Conservation (phyloP, 2,888 invertebrate species). For the Chrysodeixis includens region DNA sequence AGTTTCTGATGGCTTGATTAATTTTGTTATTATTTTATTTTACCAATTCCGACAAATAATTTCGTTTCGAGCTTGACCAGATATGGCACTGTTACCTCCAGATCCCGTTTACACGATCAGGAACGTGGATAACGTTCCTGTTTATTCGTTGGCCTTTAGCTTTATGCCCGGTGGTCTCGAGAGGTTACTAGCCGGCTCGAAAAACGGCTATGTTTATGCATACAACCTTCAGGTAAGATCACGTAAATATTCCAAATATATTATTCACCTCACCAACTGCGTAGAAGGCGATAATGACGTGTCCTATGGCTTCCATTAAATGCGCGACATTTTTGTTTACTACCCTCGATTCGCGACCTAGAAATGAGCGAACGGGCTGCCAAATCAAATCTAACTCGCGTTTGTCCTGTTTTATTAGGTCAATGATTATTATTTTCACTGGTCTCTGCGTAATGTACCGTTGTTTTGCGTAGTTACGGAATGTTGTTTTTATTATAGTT, state of each 20-base stretch:
- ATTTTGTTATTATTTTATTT: slow-evolving; percentile 84
- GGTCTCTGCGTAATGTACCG: slow-evolving; percentile 10
- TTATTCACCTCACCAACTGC: slow-evolving; percentile 63
- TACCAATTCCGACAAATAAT: slow-evolving; percentile 78
- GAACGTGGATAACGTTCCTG: slow-evolving; percentile 91
- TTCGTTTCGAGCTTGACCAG: slow-evolving; percentile 87
- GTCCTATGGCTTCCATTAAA: slow-evolving; percentile 57
- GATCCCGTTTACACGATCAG: slow-evolving; percentile 93
- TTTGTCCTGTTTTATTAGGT: slow-evolving; percentile 42
- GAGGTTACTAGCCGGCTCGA: slow-evolving; percentile 92
- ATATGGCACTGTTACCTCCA: slow-evolving; percentile 93
- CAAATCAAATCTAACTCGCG: slow-evolving; percentile 51
- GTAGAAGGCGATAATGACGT: slow-evolving; percentile 56
- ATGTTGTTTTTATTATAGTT: neutral
- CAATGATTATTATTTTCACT: slow-evolving; percentile 26
- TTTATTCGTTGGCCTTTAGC: slow-evolving; percentile 93
- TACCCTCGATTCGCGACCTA: slow-evolving; percentile 84
- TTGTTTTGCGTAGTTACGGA: slow-evolving; percentile 3
- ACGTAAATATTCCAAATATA: slow-evolving; percentile 68
- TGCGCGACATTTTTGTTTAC: slow-evolving; percentile 78
- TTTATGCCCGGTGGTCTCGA: slow-evolving; percentile 89
- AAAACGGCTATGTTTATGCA: slow-evolving; percentile 92
- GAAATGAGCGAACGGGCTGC: slow-evolving; percentile 63
- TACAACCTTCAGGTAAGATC: slow-evolving; percentile 93
- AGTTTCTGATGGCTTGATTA: slow-evolving; percentile 88